Percentiles rank a stretch among this genome's conserved stretches.
These are phyloP conservation scores for Physocephala rufipes DNA, from an alignment of 2,888 invertebrate species.

Conservation along the genomic window DNA sequence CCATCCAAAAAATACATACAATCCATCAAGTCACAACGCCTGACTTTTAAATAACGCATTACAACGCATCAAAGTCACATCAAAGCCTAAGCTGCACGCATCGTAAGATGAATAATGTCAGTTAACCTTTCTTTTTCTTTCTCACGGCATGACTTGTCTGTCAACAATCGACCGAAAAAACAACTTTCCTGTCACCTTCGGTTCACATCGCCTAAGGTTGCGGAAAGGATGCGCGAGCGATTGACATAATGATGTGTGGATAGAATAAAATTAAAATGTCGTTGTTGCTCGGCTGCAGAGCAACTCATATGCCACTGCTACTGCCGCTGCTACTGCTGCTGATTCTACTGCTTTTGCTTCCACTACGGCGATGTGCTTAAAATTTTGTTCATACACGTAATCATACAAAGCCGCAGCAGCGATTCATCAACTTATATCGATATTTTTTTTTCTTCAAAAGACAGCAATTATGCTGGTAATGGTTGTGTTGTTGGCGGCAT, in stretches of 20 bases:
- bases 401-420: conserved; percentile 13
- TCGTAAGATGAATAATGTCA: conserved; percentile 11
- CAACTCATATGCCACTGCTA: no score
- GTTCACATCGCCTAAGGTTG: background rate
- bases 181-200: background rate
- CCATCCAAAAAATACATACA: no score
- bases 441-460: no score
- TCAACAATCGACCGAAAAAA: conserved; percentile 4
- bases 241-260: conserved; percentile 29
- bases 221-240: conserved; percentile 16
- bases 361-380: conserved; percentile 7
- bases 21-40: no score
- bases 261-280: background rate
- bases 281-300: no score
- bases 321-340: no score
- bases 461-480: no score
- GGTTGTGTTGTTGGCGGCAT: no score
- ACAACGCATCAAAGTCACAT: no score
- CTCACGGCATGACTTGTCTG: background rate
- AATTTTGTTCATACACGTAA: conserved; percentile 16
- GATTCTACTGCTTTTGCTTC: no score
- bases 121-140: conserved; percentile 4
- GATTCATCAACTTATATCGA: background rate
- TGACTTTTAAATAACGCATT: no score
- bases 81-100: background rate